Conservation (phyloP, 2,888 invertebrate genomes). For the Melinaea menophilus region DNA sequence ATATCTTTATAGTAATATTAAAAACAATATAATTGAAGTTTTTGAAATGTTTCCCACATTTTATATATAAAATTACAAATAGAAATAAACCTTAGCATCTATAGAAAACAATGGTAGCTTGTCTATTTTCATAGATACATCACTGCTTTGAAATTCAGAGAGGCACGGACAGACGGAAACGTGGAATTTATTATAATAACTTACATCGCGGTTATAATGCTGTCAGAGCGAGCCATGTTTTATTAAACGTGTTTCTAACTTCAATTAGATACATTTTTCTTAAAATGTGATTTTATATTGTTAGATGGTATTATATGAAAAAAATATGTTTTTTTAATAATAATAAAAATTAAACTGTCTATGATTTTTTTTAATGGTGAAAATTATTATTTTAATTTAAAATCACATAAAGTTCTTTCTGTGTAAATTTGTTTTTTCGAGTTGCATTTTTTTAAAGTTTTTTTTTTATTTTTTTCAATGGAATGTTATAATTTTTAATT, state of each 20-base stretch:
- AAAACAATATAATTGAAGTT: too few relatives aligned
- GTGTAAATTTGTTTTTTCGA: too few relatives aligned
- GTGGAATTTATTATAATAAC: slow-evolving; percentile 36
- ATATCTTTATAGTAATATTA: too few relatives aligned
- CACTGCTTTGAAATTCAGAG: slow-evolving; percentile 29
- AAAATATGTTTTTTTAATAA: too few relatives aligned
- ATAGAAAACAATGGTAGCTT: slow-evolving; percentile 16
- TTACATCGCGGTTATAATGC: slow-evolving; percentile 30
- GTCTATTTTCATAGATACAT: slow-evolving; percentile 23
- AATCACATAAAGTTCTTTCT: too few relatives aligned
- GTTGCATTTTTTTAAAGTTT: too few relatives aligned
- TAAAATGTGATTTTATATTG: neutral
- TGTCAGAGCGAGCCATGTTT: slow-evolving; percentile 10
- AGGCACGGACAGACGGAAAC: slow-evolving; percentile 27
- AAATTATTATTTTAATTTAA: too few relatives aligned
- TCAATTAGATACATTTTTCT: slow-evolving; percentile 1
- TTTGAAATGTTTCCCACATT: neutral
- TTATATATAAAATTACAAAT: neutral
- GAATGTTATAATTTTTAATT: too few relatives aligned
- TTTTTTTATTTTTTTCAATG: too few relatives aligned
- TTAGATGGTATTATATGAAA: too few relatives aligned
- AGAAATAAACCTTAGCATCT: slow-evolving; percentile 8
- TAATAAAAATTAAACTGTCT: too few relatives aligned
- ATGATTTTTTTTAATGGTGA: too few relatives aligned
- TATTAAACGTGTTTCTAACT: neutral